Evolutionary conservation across 1,140 invertebrate genomes (phyloP).

Genomic region (Euwallacea similis): DNA sequence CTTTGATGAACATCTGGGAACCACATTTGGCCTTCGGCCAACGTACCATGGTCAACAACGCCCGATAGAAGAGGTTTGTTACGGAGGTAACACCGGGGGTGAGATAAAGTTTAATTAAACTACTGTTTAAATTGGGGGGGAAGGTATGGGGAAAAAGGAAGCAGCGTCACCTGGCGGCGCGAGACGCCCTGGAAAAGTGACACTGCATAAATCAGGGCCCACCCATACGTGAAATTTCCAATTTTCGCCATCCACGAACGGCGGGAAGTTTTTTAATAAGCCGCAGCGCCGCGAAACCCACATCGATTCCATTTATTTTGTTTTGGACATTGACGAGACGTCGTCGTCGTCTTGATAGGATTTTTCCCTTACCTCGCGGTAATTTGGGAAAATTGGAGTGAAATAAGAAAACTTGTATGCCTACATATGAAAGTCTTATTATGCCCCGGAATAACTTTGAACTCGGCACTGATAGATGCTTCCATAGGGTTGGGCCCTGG

Average conservation of each 20-base stretch:
- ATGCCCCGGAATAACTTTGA: too few species aligned
- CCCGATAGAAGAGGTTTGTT: too few species aligned
- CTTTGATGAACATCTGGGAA: not conserved
- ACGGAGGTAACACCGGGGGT: too few species aligned
- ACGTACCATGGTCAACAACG: too few species aligned
- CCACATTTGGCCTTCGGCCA: not conserved
- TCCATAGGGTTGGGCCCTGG: too few species aligned
- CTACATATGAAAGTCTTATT: too few species aligned
- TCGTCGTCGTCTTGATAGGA: slow-evolving; percentile 2
- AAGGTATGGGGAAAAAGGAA: slow-evolving; percentile 6
- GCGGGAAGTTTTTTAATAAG: slow-evolving; percentile 36
- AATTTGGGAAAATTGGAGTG: slow-evolving; percentile 10
- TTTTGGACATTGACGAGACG: slow-evolving; percentile 28
- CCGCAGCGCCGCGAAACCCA: slow-evolving; percentile 2
- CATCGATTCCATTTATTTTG: slow-evolving; percentile 32
- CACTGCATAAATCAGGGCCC: slow-evolving; percentile 36
- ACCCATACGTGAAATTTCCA: slow-evolving; percentile 38
- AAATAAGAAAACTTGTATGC: not conserved
- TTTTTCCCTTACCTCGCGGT: slow-evolving; percentile 5
- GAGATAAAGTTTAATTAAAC: too few species aligned
- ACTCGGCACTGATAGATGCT: too few species aligned
- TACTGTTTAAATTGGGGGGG: too few species aligned
- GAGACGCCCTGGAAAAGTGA: slow-evolving; percentile 31
- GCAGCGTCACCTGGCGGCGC: slow-evolving; percentile 18
- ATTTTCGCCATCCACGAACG: slow-evolving; percentile 32